Evolutionary conservation across 2,113 vertebrate species (phyloP), one percentile per base, ranked within the genome.

Genomic region (Apeltes quadracus): DNA sequence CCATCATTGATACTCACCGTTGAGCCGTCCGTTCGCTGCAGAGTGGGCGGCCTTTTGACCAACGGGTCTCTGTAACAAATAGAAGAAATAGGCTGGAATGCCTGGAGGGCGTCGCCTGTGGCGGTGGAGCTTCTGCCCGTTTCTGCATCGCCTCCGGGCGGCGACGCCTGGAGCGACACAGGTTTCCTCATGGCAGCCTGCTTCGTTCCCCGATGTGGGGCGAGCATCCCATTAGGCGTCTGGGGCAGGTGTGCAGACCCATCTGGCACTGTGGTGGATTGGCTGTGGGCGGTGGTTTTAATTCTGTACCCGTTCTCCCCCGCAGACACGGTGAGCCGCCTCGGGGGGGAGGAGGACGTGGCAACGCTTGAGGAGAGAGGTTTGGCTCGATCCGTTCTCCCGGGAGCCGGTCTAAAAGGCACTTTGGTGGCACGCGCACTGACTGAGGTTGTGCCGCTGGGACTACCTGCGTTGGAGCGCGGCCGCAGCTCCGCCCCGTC

Each of bases 341-440:
- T 83, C 84, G 72, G 18, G 1, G 16, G 58, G 86, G 0, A 64
- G 7, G 61, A 44, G 12, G 66, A 50, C 66, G n/a, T 1, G 59
- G 77, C 22, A 50, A 73, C 83, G 36, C 75, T 46, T 43, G 62
- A 72, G 10, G 4, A 23, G 8, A 72, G 36, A 53, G 39, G 15
- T 68, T 70, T 82, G 79, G 72, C 54, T 50, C 38, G 71, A 38
- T 58, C 66, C 3, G 44, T 76, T 18, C 27, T 68, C 61, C 46
- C 59, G 9, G 32, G 32, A 61, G 69, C 20, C 9, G 50, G 64
- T 64, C 29, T 73, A n/a, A 88, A 94, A 95, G 95, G 95, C 95
- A 97, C 95, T 95, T 95, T 90, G 75, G 92, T 78, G 77, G 69
- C 57, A 2, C 54, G 56, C 48, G 38, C 22, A 27, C 22, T 54